Base-by-base conservation (phyloP, 2,797 vertebrate species). In the Chaunax sp. region DNA sequence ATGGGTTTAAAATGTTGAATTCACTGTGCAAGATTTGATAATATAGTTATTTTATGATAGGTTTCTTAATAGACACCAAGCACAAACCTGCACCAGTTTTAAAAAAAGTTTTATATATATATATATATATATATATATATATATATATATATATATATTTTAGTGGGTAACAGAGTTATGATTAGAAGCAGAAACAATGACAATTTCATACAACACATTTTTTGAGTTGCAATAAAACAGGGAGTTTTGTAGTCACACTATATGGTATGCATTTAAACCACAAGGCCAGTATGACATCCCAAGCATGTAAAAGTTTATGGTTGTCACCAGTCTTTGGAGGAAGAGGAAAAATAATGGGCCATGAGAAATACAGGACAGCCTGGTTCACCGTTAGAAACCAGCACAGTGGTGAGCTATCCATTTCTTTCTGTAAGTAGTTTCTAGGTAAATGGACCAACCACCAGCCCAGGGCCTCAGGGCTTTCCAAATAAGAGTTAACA, bases 351-450 rank as follows among this genome's bases (percentile, higher is more conserved):
- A 54, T 49, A 68, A 40, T 26, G 45, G 38, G 46, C 4, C 37
- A 37, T 6, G n/a, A 72, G 18, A 3, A 75, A 81, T 50, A 35
- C 52, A 55, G 75, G 70, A 52, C 70, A 53, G 26, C 44, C 37
- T 58, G 46, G 66, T 72, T 82, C 72, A 80, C 76, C 73, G 81
- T 47, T 46, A 69, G 41, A 81, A 78, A 75, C 11, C 49, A 55
- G 74, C 68, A 58, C 68, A 69, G 23, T 8, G 47, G 23, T 8
- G 47, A 46, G 22, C 40, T 40, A 38, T 47, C 22, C 19, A 16
- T 5, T 5, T 35, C 33, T 9, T 8, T 40, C 14, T 47, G 22
- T 70, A 77, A 80, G 75, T n/a, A n/a, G n/a, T n/a, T n/a, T n/a
- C 53, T 64, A 65, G 69, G 76, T 60, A 80, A 77, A 54, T 72